Evolutionary conservation across 2,888 invertebrate species (phyloP), one percentile per base, ranked within the genome.

Genomic region (Falcaria lacertinaria): DNA sequence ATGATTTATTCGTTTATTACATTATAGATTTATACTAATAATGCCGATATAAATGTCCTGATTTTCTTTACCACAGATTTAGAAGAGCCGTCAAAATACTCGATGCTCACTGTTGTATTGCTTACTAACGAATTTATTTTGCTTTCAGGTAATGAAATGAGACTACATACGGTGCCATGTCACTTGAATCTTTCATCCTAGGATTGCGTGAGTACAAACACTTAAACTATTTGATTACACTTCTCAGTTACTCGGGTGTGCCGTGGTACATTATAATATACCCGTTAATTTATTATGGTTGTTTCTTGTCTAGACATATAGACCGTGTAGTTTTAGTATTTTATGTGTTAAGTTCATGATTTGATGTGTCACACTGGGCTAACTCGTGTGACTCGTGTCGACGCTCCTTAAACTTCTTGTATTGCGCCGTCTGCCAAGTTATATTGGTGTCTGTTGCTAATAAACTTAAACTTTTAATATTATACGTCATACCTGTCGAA

Each of bases 261-360:
- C 35, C 36, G 39, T 41, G 46, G 40, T 44, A 50, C 48, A 43
- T 48, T 45, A 47, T 44, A 48, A 46, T 41, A 44, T 38, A 42
- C 40, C 42, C 34, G 43, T 42, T 22, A 25, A 44, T 46, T 38
- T 37, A 28, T 42, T 33, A 40, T 33, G 11, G 33, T 25, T 35
- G 41, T 40, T 44, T 44, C 28, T 15, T 48, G 54, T 53, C 48
- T 46, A 51, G 47, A 50, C 47, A 39, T 35, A 25, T 41, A 33
- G 28, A 11, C 11, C 25, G 45, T 43, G 33, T 25, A 11, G 3
- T 28, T 28, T n/a, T n/a, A 11, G 11, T 50, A 42, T 39, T 52
- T 60, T 55, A 60, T 46, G 51, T 43, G 49, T 36, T 33, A 55
- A 61, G 42, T 64, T 57, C 47, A 22, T 39, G 45, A 57, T 57